Evolutionary conservation across 1,140 invertebrate species (phyloP).

Genomic region (Leptonema lineaticorne): DNA sequence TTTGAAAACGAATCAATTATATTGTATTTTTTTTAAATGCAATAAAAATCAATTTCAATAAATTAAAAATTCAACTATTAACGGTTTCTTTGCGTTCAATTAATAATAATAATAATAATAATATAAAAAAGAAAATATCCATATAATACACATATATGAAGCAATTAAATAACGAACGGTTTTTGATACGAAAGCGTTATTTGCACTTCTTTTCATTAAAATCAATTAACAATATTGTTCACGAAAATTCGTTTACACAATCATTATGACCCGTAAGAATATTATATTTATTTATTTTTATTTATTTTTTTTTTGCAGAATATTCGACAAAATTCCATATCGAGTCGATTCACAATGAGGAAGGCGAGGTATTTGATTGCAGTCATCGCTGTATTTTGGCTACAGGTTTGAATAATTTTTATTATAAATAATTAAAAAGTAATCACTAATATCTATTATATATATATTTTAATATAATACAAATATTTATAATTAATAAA

Average conservation of each 20-base stretch:
- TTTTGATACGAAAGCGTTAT: not conserved
- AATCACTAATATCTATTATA: not conserved
- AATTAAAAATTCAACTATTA: not conserved
- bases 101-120: no score
- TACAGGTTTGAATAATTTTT: constrained; percentile 34
- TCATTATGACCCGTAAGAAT: not conserved
- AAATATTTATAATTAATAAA: no score
- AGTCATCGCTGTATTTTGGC: constrained; percentile 34
- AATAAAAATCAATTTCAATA: no score
- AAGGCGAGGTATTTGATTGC: constrained; percentile 37
- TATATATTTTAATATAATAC: no score
- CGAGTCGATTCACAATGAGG: constrained; percentile 33
- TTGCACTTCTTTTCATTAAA: not conserved
- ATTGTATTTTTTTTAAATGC: no score
- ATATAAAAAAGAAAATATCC: no score
- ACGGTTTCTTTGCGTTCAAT: not conserved
- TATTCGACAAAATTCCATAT: constrained; percentile 21
- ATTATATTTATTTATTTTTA: not conserved
- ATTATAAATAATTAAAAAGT: no score
- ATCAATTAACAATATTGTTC: not conserved
- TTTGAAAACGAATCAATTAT: no score
- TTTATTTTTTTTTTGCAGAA: constrained; percentile 33
- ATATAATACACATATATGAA: no score
- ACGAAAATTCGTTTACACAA: no score
- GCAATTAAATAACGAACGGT: constrained; percentile 14